A percentile compares a stretch with the other conserved stretches of the same genome.
Evolutionary conservation across 2,113 vertebrate genomes (phyloP).

Genomic region (Canis aureus): DNA sequence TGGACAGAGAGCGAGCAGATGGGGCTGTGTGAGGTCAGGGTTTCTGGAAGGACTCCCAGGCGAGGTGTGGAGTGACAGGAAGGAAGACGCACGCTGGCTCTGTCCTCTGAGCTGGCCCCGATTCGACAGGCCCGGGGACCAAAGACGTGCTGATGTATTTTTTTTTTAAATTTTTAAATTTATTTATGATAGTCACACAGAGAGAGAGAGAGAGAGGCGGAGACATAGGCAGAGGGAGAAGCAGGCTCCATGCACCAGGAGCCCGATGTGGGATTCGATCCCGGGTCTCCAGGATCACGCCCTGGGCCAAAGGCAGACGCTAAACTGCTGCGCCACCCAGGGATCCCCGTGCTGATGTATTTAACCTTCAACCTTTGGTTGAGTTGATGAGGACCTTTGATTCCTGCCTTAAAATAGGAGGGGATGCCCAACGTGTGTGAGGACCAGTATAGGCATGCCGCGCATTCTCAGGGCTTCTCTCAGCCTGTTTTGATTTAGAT

Average conservation of each 20-base stretch:
- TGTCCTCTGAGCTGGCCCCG: neutral
- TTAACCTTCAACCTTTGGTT: neutral
- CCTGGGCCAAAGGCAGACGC: no score
- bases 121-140: neutral
- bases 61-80: neutral
- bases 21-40: constrained; percentile 20
- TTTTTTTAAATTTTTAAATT: no score
- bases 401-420: neutral
- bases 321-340: no score
- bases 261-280: no score
- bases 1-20: constrained; percentile 10
- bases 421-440: neutral
- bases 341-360: no score
- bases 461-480: constrained; percentile 28
- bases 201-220: no score
- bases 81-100: neutral
- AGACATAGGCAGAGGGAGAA: no score
- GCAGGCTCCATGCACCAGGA: no score
- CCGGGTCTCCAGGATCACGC: no score
- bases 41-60: constrained; percentile 65
- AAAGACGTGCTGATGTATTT: neutral
- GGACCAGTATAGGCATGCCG: neutral
- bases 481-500: constrained; percentile 26
- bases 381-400: neutral
- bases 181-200: no score